Evolutionary conservation across 2,113 vertebrate species (phyloP).

Genomic region (Coregonus clupeaformis): DNA sequence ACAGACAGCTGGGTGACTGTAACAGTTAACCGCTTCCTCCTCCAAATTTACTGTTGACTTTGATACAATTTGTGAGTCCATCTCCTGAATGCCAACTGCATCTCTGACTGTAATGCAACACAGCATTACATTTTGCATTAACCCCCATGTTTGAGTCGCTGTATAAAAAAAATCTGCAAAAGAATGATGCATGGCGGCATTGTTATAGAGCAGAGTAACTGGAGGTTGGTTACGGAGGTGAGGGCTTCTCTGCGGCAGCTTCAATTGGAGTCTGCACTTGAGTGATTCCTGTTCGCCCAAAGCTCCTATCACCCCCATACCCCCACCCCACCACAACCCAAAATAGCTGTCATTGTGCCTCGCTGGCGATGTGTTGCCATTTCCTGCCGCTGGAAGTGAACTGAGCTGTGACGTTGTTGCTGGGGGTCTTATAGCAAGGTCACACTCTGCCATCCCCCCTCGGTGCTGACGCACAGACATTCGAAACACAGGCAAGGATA

Average conservation of each 20-base stretch:
- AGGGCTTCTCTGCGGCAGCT: too few relatives aligned
- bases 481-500: slow-evolving; percentile 26
- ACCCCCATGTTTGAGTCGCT: too few relatives aligned
- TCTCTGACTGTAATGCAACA: slow-evolving; percentile 2
- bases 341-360: slow-evolving; percentile 48
- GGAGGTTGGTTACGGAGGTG: neutral
- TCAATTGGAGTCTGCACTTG: slow-evolving; percentile 18
- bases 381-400: slow-evolving; percentile 50
- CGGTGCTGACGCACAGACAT: slow-evolving; percentile 39
- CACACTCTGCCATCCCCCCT: slow-evolving; percentile 34
- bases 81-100: slow-evolving; percentile 37
- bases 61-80: slow-evolving; percentile 21
- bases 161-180: too few relatives aligned
- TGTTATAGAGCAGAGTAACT: slow-evolving; percentile 15
- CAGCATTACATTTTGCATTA: too few relatives aligned
- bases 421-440: slow-evolving; percentile 56
- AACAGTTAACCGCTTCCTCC: slow-evolving; percentile 32
- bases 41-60: slow-evolving; percentile 2
- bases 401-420: slow-evolving; percentile 50
- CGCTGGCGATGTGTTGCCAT: slow-evolving; percentile 24
- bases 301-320: neutral
- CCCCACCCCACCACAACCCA: slow-evolving; percentile 11
- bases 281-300: slow-evolving; percentile 5
- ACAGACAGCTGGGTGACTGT: neutral
- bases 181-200: too few relatives aligned